These are phyloP conservation scores for Eretmocerus hayati DNA, from an alignment of 2,888 invertebrate species.

Conservation along the genomic window DNA sequence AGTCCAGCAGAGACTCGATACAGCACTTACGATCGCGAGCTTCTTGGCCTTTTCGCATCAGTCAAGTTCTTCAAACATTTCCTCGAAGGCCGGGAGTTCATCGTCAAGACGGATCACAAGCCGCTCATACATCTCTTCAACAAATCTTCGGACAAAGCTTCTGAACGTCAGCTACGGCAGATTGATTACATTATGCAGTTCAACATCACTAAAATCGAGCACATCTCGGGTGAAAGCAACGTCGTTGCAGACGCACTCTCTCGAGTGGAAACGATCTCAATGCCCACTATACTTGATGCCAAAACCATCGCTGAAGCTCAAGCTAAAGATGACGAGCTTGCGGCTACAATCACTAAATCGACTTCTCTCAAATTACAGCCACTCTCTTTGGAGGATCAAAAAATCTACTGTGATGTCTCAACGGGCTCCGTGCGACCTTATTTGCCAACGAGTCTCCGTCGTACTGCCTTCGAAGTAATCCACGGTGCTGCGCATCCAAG, in stretches of 20 bases:
- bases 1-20: not conserved
- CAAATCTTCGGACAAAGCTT: not conserved
- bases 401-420: not conserved
- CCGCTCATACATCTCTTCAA: not conserved
- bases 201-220: not conserved
- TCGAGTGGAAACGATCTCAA: not conserved
- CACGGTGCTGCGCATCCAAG: too few species aligned
- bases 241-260: slow-evolving; percentile 11
- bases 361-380: not conserved
- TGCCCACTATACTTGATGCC: slow-evolving; percentile 1
- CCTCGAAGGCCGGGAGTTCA: not conserved
- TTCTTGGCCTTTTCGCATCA: not conserved
- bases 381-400: not conserved
- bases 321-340: not conserved
- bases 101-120: not conserved
- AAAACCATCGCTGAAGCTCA: not conserved
- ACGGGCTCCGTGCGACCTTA: not conserved
- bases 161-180: not conserved
- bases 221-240: slow-evolving; percentile 5
- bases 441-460: not conserved
- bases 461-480: not conserved
- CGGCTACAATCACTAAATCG: not conserved
- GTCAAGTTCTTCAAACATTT: not conserved
- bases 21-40: not conserved
- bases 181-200: not conserved